Conservation (phyloP, 37 sponge, comb jelly and placozoan species). For the Eunapius fragilis region DNA sequence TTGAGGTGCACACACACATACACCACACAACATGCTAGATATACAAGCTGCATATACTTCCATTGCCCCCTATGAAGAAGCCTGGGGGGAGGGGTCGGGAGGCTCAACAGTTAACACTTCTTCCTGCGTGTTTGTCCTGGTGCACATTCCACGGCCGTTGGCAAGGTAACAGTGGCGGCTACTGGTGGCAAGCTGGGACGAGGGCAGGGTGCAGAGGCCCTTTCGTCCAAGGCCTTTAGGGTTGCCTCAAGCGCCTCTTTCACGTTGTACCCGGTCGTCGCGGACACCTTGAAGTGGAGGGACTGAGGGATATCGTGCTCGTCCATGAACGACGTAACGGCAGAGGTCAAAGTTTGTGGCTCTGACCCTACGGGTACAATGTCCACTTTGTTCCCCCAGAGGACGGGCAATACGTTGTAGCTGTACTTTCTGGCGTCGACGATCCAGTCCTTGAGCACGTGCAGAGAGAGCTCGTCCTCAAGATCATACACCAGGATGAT, state of each 20-base stretch:
- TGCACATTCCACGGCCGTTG: too few relatives aligned
- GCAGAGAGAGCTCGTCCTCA: neutral
- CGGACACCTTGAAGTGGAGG: slow-evolving; percentile 16
- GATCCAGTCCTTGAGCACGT: slow-evolving; percentile 3
- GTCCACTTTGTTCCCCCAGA: slow-evolving; percentile 25
- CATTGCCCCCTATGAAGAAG: too few relatives aligned
- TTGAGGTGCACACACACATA: too few relatives aligned
- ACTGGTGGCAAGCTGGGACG: too few relatives aligned
- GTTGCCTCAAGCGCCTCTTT: neutral
- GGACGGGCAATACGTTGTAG: neutral
- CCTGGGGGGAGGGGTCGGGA: too few relatives aligned
- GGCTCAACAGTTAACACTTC: too few relatives aligned
- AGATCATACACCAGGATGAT: slow-evolving; percentile 21
- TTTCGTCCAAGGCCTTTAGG: neutral
- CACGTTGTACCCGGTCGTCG: neutral
- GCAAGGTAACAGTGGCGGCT: too few relatives aligned
- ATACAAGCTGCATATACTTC: too few relatives aligned
- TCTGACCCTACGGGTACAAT: neutral
- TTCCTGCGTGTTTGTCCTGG: too few relatives aligned
- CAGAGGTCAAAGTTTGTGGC: neutral
- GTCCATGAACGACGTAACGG: neutral
- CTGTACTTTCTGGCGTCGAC: neutral
- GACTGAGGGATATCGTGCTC: slow-evolving; percentile 2
- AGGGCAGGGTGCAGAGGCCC: neutral
- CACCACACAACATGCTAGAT: too few relatives aligned